These are phyloP conservation scores for Brevimyrus niger DNA, from an alignment of 2,113 vertebrate species.

Conservation along the genomic window DNA sequence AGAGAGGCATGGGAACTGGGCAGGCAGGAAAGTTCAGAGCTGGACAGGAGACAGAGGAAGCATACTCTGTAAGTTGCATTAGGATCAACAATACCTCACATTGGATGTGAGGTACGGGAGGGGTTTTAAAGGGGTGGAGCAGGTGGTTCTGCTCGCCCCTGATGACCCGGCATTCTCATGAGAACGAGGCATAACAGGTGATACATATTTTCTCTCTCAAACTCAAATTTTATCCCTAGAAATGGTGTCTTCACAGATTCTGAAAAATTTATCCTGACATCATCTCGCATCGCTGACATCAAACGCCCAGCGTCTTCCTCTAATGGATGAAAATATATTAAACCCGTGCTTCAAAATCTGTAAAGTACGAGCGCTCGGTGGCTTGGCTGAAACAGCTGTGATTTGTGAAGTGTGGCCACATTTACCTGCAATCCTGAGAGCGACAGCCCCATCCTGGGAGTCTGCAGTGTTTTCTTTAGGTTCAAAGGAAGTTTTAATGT, in stretches of 20 bases:
- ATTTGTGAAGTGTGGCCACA: neutral
- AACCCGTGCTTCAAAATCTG: neutral
- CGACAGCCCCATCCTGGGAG: neutral
- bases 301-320: neutral
- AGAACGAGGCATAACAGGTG: neutral
- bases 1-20: neutral
- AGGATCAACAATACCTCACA: neutral
- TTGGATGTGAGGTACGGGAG: neutral
- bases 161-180: neutral
- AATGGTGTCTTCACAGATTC: neutral
- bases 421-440: neutral
- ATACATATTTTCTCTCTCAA: constrained; percentile 52
- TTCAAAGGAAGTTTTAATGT: constrained; percentile 1
- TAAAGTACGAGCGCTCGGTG: neutral
- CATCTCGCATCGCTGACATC: neutral
- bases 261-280: neutral
- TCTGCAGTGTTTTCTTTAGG: neutral
- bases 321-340: constrained; percentile 3
- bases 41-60: neutral
- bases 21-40: neutral
- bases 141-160: neutral
- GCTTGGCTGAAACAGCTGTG: neutral
- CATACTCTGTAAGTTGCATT: neutral
- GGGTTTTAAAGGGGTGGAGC: neutral
- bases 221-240: constrained; percentile 32